phyloP scores from a whole-genome alignment of 1,140 invertebrate species.

The Arion vulgaris region DNA sequence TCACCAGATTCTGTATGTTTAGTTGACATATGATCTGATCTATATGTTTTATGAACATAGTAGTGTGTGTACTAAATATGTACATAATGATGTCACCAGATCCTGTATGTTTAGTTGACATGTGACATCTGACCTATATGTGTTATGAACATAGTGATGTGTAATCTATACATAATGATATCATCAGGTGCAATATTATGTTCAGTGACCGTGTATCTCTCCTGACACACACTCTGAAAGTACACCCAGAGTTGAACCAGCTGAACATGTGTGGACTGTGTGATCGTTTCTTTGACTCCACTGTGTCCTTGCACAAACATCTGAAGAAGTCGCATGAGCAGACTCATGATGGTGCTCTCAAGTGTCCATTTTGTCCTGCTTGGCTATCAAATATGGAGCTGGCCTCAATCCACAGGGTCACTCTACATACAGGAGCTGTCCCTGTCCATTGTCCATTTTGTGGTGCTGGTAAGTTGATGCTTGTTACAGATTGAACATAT shows the following conservation, averaged over 20 bases:
- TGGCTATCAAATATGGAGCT: conserved; percentile 34
- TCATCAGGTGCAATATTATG: conserved; percentile 25
- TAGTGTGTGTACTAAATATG: no score
- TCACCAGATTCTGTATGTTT: no score
- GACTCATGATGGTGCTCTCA: conserved; percentile 11
- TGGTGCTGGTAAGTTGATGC: conserved; percentile 24
- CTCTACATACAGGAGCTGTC: conserved; percentile 27
- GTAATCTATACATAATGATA: background rate
- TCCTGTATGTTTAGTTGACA: no score
- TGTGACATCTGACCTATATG: no score
- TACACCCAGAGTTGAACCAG: conserved; percentile 39
- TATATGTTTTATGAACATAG: no score
- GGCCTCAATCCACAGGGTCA: conserved; percentile 25
- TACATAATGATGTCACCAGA: no score
- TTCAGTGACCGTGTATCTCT: conserved; percentile 23
- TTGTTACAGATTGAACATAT: no score
- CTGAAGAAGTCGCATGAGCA: conserved; percentile 33
- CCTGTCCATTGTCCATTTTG: conserved; percentile 40
- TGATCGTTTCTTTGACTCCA: conserved; percentile 22
- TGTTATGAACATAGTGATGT: no score
- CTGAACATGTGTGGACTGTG: conserved; percentile 37
- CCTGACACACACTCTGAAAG: conserved; percentile 23
- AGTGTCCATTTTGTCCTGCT: conserved; percentile 33
- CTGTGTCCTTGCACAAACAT: conserved; percentile 13
- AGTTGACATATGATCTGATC: no score